Conservation (phyloP, 2,113 vertebrate genomes). For the Scophthalmus maximus region DNA sequence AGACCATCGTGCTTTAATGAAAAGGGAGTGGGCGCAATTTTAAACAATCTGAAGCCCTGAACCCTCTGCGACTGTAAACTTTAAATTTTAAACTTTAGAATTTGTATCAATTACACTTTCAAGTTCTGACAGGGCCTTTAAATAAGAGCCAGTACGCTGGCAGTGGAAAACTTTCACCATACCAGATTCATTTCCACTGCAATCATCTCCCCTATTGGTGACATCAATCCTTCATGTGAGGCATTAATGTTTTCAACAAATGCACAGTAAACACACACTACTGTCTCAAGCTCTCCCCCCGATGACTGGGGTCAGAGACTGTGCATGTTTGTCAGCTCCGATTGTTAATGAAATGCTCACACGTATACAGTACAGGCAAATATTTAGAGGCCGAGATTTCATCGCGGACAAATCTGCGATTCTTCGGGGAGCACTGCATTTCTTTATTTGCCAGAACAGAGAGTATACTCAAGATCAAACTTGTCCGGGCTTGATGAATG, state of each 20-base stretch:
- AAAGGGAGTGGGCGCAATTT: conserved; percentile 80
- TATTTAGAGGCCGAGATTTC: conserved; percentile 82
- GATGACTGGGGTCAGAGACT: conserved; percentile 72
- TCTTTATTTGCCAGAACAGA: conserved; percentile 69
- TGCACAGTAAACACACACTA: conserved; percentile 67
- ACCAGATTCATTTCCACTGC: conserved; percentile 75
- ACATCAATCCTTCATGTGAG: conserved; percentile 77
- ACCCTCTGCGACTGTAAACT: conserved; percentile 83
- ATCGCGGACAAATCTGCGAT: conserved; percentile 73
- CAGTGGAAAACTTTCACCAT: conserved; percentile 69
- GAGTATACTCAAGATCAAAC: conserved; percentile 64
- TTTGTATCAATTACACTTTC: conserved; percentile 82
- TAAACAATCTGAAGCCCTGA: conserved; percentile 82
- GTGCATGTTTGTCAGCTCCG: conserved; percentile 79
- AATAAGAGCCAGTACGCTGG: conserved; percentile 75
- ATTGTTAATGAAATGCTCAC: conserved; percentile 81
- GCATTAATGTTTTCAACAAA: conserved; percentile 76
- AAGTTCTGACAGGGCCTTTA: conserved; percentile 76
- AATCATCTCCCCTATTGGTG: conserved; percentile 67
- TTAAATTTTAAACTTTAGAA: conserved; percentile 81
- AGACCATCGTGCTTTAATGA: conserved; percentile 81
- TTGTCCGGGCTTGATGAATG: conserved; percentile 65
- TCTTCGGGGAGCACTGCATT: conserved; percentile 65
- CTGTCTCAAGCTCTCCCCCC: conserved; percentile 66
- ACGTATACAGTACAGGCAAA: conserved; percentile 81